Conservation (phyloP, 2,113 vertebrate species). For the Laticauda colubrina region DNA sequence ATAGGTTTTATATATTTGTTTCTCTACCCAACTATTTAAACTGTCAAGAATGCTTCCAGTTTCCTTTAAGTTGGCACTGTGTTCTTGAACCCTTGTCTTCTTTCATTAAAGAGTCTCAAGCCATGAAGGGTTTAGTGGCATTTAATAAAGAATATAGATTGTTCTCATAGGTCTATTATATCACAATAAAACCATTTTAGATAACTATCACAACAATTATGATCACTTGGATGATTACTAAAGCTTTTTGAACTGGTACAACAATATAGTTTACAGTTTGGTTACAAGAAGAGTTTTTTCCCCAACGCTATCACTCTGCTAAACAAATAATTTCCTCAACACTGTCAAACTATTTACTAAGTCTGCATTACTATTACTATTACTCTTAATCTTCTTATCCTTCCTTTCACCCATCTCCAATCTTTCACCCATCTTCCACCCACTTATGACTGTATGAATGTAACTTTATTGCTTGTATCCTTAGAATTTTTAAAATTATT, state of each 20-base stretch:
- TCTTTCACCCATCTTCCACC: too few species aligned
- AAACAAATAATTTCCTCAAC: too few species aligned
- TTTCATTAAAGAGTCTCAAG: not conserved
- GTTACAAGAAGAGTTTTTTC: not conserved
- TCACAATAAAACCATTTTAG: not conserved
- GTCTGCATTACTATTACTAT: too few species aligned
- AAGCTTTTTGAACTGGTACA: not conserved
- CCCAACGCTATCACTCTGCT: too few species aligned
- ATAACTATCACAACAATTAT: not conserved
- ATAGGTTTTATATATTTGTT: not conserved
- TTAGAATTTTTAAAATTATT: too few species aligned
- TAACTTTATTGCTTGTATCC: too few species aligned
- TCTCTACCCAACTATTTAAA: not conserved
- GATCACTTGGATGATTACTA: not conserved
- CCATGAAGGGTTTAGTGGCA: not conserved
- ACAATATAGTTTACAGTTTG: not conserved
- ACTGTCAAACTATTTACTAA: too few species aligned
- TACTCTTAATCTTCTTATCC: too few species aligned
- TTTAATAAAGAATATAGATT: not conserved
- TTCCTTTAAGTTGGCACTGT: not conserved
- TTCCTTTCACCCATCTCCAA: too few species aligned
- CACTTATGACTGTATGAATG: too few species aligned
- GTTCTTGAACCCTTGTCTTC: not conserved
- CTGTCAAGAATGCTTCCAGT: not conserved
- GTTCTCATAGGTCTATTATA: not conserved